Conservation (phyloP, 1,140 invertebrate species). For the Dryas iulia region DNA sequence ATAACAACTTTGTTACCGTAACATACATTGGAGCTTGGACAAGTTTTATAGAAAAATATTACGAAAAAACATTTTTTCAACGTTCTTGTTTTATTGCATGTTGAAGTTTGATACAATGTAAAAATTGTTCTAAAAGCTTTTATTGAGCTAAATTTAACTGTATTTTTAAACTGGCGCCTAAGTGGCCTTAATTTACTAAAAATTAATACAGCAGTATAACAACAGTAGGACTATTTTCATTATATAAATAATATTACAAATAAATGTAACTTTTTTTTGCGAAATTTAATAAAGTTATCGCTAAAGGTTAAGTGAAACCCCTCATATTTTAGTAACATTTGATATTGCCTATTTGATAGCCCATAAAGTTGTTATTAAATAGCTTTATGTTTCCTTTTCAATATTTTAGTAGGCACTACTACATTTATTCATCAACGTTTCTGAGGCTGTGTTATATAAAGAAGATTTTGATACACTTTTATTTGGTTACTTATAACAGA, state of each 20-base stretch:
- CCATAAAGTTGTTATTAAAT: constrained; percentile 47
- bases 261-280: not conserved
- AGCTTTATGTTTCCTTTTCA: constrained; percentile 40
- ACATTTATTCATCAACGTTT: constrained; percentile 18
- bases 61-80: constrained; percentile 1
- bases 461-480: not conserved
- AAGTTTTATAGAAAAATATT: constrained; percentile 3
- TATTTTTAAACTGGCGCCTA: no score
- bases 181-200: no score
- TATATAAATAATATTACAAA: not conserved
- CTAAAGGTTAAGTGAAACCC: constrained; percentile 19
- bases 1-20: constrained; percentile 12
- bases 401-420: constrained; percentile 37
- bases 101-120: not conserved
- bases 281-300: constrained; percentile 7
- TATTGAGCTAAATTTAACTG: no score
- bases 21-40: not conserved
- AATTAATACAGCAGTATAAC: no score
- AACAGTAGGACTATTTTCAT: not conserved
- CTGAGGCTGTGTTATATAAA: not conserved
- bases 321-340: constrained; percentile 28
- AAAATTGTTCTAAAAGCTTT: not conserved
- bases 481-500: not conserved
- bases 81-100: not conserved
- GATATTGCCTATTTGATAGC: constrained; percentile 44